Evolutionary conservation across 2,888 invertebrate genomes (phyloP).

Genomic region (Rutpela maculata): DNA sequence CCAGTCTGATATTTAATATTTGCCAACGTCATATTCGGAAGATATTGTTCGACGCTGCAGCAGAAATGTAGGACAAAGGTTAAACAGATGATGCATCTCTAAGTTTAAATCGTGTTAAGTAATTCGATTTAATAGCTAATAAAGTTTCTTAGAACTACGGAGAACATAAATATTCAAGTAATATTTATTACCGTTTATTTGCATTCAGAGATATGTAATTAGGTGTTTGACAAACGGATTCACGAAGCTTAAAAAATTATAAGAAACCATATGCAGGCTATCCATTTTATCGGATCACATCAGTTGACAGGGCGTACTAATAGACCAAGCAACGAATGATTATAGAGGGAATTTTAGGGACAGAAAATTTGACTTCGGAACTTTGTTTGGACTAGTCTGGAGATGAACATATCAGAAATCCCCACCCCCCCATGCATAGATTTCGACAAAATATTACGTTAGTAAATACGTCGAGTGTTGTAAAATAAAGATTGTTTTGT

Average conservation of each 20-base stretch:
- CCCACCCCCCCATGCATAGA: no score
- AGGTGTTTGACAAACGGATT: background rate
- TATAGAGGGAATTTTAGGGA: no score
- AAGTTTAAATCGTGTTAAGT: background rate
- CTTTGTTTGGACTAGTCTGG: no score
- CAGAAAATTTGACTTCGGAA: no score
- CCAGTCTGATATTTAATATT: background rate
- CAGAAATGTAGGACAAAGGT: conserved; percentile 27
- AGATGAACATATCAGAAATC: no score
- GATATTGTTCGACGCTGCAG: background rate
- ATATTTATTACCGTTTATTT: background rate
- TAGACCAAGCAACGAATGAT: no score
- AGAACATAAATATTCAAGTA: background rate
- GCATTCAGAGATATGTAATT: background rate
- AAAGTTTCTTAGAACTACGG: background rate
- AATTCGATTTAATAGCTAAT: conserved; percentile 25
- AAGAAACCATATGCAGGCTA: no score
- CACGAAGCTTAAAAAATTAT: background rate
- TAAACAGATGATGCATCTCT: background rate
- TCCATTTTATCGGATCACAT: no score
- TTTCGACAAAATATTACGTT: no score
- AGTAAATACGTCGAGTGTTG: no score
- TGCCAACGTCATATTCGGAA: background rate
- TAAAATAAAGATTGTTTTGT: no score
- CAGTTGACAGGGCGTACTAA: no score